phyloP scores from a whole-genome alignment of 2,888 invertebrate genomes.

The Drosophila heteroneura region DNA sequence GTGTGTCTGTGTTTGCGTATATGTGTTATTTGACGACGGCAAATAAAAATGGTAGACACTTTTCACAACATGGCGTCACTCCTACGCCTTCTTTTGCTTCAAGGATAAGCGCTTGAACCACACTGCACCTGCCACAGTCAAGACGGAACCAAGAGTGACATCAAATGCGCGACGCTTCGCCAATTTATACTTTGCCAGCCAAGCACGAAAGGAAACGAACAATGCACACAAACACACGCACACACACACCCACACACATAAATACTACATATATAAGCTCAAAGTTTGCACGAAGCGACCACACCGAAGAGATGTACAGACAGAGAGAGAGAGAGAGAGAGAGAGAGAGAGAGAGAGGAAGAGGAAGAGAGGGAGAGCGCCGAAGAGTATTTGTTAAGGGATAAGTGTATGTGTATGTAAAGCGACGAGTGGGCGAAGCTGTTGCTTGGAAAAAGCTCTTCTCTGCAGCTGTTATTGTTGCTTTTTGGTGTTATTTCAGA shows the following conservation, averaged over 20 bases:
- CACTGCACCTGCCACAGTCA: slow-evolving; percentile 57
- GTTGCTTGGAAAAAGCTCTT: slow-evolving; percentile 53
- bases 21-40: slow-evolving; percentile 28
- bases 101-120: slow-evolving; percentile 39
- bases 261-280: background rate
- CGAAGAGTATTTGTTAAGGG: background rate
- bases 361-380: background rate
- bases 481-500: slow-evolving; percentile 7
- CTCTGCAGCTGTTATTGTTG: slow-evolving; percentile 23
- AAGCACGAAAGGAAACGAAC: slow-evolving; percentile 31
- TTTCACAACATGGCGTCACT: slow-evolving; percentile 79
- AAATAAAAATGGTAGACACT: slow-evolving; percentile 69
- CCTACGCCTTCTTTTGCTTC: slow-evolving; percentile 60
- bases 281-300: slow-evolving; percentile 13
- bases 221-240: slow-evolving; percentile 1
- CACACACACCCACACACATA: background rate
- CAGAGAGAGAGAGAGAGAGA: background rate
- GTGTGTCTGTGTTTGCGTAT: slow-evolving; percentile 7
- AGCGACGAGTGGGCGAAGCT: slow-evolving; percentile 46
- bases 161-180: slow-evolving; percentile 46
- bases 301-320: background rate
- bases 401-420: background rate
- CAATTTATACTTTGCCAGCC: slow-evolving; percentile 57
- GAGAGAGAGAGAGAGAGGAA: background rate
- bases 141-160: slow-evolving; percentile 72